These are phyloP conservation scores for Nomada ruficornis DNA, from an alignment of 2,888 invertebrate species.

Conservation along the genomic window DNA sequence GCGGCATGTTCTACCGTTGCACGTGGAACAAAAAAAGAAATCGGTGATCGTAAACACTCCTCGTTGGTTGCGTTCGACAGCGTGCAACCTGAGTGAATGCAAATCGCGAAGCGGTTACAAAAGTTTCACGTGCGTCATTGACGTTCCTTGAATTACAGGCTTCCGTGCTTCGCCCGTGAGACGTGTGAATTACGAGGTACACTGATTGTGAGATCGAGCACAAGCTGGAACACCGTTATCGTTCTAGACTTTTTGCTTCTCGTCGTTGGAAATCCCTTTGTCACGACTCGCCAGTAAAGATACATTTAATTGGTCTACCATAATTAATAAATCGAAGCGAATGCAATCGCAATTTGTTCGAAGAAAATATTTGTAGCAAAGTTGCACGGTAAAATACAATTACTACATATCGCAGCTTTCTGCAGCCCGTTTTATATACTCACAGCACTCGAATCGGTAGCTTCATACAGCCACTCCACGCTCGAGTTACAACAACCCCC, in stretches of 20 bases:
- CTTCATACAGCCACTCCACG: not conserved
- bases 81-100: constrained; percentile 58
- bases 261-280: not conserved
- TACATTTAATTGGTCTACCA: too few species aligned
- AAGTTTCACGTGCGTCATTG: constrained; percentile 58
- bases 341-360: not conserved
- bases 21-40: not conserved
- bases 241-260: not conserved
- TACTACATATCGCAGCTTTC: too few species aligned
- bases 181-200: not conserved
- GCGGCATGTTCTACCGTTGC: constrained; percentile 7
- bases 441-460: not conserved
- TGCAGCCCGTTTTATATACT: not conserved
- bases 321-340: too few species aligned
- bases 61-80: constrained; percentile 17
- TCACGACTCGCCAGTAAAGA: too few species aligned
- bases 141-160: constrained; percentile 32
- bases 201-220: not conserved
- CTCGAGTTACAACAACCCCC: constrained; percentile 5
- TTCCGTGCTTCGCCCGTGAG: not conserved
- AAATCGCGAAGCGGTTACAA: constrained; percentile 51
- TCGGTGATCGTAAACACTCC: constrained; percentile 32
- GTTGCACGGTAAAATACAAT: too few species aligned
- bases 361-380: too few species aligned
- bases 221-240: constrained; percentile 8